Evolutionary conservation across 2,113 vertebrate species (phyloP).

Genomic region (Mirza zaza): DNA sequence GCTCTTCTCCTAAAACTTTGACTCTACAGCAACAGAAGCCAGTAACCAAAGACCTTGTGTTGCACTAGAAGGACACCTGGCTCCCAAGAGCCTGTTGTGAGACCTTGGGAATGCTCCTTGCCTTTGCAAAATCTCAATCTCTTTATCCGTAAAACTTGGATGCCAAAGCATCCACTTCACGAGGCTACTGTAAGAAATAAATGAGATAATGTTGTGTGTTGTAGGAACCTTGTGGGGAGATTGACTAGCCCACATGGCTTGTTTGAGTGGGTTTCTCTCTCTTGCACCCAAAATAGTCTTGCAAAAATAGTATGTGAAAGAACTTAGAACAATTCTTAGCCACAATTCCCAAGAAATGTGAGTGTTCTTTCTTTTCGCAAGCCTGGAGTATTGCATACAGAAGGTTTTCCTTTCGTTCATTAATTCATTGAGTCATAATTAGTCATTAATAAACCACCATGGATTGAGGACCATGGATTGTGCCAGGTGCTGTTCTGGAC

Average conservation of each 20-base stretch:
- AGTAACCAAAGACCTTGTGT: background rate
- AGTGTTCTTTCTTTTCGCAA: background rate
- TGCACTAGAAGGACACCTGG: background rate
- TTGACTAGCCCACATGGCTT: background rate
- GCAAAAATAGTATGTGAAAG: constrained; percentile 12
- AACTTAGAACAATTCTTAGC: constrained; percentile 28
- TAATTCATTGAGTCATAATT: background rate
- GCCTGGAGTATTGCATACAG: background rate
- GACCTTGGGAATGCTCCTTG: background rate
- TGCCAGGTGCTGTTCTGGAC: background rate
- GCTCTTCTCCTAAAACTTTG: background rate
- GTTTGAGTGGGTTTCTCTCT: constrained; percentile 20
- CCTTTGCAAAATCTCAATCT: background rate
- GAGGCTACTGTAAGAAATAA: background rate
- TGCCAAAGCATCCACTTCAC: too few species aligned
- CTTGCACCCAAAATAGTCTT: constrained; percentile 36
- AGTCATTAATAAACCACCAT: background rate
- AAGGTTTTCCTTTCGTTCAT: background rate
- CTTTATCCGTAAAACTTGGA: background rate
- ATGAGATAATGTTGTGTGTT: background rate
- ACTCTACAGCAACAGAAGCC: background rate
- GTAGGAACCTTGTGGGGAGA: background rate
- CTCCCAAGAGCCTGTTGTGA: background rate
- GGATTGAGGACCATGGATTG: background rate
- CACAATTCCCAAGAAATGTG: constrained; percentile 4